Percentiles rank a stretch among this genome's conserved stretches.
Evolutionary conservation across 2,888 invertebrate genomes (phyloP).

Genomic region (Synanthedon formicaeformis): DNA sequence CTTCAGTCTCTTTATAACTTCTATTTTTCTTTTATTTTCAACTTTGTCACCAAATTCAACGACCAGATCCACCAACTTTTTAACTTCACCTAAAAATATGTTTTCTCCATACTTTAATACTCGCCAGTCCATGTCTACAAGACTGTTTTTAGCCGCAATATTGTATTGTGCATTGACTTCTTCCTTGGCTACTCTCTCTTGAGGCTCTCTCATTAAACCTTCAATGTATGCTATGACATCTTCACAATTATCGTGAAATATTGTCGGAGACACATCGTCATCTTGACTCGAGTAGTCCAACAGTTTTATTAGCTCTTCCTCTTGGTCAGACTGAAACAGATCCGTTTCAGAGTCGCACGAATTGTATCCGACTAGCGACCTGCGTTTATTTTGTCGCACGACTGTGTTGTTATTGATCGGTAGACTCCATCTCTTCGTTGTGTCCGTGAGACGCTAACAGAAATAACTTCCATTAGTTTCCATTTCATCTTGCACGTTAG

Average conservation of each 20-base stretch:
- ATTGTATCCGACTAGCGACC: conserved; percentile 36
- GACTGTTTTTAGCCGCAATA: conserved; percentile 45
- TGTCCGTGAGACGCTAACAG: conserved; percentile 52
- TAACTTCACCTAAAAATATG: conserved; percentile 55
- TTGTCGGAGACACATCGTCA: conserved; percentile 63
- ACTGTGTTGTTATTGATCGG: conserved; percentile 38
- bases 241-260: conserved; percentile 59
- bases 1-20: conserved; percentile 29
- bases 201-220: conserved; percentile 30
- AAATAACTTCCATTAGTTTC: conserved; percentile 11
- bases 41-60: conserved; percentile 33
- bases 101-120: conserved; percentile 63
- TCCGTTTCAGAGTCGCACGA: conserved; percentile 78
- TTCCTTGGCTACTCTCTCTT: conserved; percentile 27
- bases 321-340: conserved; percentile 82
- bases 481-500: background rate
- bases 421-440: conserved; percentile 60
- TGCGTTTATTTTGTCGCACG: conserved; percentile 33
- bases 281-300: conserved; percentile 77
- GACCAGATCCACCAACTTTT: conserved; percentile 46
- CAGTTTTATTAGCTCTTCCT: conserved; percentile 80
- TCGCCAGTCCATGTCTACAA: conserved; percentile 61
- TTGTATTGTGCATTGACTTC: conserved; percentile 51
- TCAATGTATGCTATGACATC: conserved; percentile 55
- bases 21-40: conserved; percentile 36